Percentiles rank a stretch among this genome's conserved stretches.
Conservation (phyloP, 2,113 vertebrate species). For the Pseudonaja textilis region DNA sequence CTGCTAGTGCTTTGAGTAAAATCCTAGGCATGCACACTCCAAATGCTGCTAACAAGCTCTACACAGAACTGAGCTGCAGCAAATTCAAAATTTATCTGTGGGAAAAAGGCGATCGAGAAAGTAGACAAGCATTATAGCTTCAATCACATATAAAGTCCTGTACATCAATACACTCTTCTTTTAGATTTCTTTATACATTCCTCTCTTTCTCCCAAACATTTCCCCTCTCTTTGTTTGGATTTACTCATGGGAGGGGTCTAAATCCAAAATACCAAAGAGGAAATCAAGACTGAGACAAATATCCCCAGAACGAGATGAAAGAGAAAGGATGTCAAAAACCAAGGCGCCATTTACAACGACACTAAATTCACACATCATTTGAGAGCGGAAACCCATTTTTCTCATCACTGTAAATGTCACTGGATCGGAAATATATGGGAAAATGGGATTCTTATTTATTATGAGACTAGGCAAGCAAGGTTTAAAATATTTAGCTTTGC, state of each 20-base stretch:
- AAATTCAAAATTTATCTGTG: not conserved
- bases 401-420: not conserved
- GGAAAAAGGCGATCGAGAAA: not conserved
- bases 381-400: not conserved
- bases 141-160: not conserved
- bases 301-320: not conserved
- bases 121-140: not conserved
- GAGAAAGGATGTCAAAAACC: not conserved
- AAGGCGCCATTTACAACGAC: not conserved
- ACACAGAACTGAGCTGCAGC: not conserved
- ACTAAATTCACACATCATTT: not conserved
- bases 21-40: rapidly evolving
- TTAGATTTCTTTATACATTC: not conserved
- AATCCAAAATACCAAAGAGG: not conserved
- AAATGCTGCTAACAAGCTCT: not conserved
- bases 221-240: not conserved
- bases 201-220: not conserved
- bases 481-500: not conserved
- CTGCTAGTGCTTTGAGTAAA: not conserved
- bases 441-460: not conserved
- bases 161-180: not conserved
- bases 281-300: not conserved
- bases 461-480: not conserved
- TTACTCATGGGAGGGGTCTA: not conserved
- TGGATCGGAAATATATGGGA: not conserved